These are phyloP conservation scores for Syngnathus acus DNA, from an alignment of 2,797 vertebrate genomes.

Conservation along the genomic window DNA sequence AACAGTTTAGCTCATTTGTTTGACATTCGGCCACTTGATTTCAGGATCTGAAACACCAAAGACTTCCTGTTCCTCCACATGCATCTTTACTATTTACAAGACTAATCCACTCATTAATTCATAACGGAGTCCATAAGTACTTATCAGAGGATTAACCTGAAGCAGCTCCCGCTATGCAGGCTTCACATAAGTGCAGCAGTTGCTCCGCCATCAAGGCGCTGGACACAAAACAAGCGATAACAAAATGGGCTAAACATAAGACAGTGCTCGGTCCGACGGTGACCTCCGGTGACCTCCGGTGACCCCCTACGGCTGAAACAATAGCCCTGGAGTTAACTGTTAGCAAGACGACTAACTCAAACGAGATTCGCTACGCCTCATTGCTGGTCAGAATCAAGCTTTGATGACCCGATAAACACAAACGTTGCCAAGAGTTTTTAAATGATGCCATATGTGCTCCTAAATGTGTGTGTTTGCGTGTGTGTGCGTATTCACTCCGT, in stretches of 20 bases:
- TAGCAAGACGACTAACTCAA: slow-evolving; percentile 50
- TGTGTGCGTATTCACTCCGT: slow-evolving; percentile 3
- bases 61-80: slow-evolving; percentile 9
- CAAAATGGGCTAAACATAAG: slow-evolving; percentile 52
- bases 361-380: slow-evolving; percentile 16
- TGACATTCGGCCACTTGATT: not conserved
- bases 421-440: slow-evolving; percentile 59
- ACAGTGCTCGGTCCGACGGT: slow-evolving; percentile 28
- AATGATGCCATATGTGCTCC: slow-evolving; percentile 51
- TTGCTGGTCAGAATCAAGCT: slow-evolving; percentile 34
- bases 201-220: slow-evolving; percentile 40
- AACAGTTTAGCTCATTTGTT: not conserved
- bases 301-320: slow-evolving; percentile 36
- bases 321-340: slow-evolving; percentile 40
- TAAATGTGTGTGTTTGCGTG: slow-evolving; percentile 3
- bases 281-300: slow-evolving; percentile 22
- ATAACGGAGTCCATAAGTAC: slow-evolving; percentile 43
- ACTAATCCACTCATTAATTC: slow-evolving; percentile 47
- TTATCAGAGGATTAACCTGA: slow-evolving; percentile 50
- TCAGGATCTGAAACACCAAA: not conserved
- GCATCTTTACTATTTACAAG: slow-evolving; percentile 29
- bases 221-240: slow-evolving; percentile 32
- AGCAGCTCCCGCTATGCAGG: slow-evolving; percentile 28
- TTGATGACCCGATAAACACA: slow-evolving; percentile 61
- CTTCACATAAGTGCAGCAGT: slow-evolving; percentile 32